Evolutionary conservation across 2,888 invertebrate genomes (phyloP), one percentile per base, ranked within the genome.

Genomic region (Torymus texanus): DNA sequence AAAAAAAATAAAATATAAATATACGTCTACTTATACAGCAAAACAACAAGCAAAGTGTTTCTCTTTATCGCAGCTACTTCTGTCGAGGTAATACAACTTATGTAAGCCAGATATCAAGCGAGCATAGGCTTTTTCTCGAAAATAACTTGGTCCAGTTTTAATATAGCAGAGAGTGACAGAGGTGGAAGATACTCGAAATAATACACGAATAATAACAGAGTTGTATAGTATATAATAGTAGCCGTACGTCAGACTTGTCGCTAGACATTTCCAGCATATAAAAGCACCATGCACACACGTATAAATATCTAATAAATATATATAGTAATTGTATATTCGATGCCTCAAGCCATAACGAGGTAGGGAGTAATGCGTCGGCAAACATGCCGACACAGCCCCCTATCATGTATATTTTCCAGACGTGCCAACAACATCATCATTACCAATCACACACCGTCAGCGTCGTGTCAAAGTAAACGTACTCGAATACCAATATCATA

Each of bases 381-480:
- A 41, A 61, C 41, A 18, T 56, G 58, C 63, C 21, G 56, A n/a
- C 29, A 51, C 78, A 63, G 13, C 41, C 41, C 41, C 24, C n/a
- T 50, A 50, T 62, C 21, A 29, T 53, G 62, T 10, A 61, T 55
- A 13, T 24, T 61, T 75, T 71, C 82, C 84, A 83, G 83, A 85
- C 88, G 88, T 89, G 88, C 88, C 86, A 88, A 87, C 86, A 87
- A 87, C 85, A 88, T 86, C 86, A 84, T 86, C 85, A 88, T 86
- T 85, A 86, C 85, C 85, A 87, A 84, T 83, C 62, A 29, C 73
- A 86, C 85, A 86, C 86, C 85, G 85, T 86, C 83, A 86, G 80
- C 83, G 82, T 83, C 84, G 83, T 85, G 72, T 84, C 83, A 82
- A 81, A 82, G 74, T 82, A 74, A 75, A 70, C 56, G n/a, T 24